phyloP scores from a whole-genome alignment of 2,797 vertebrate species.

The Oreochromis grahami region DNA sequence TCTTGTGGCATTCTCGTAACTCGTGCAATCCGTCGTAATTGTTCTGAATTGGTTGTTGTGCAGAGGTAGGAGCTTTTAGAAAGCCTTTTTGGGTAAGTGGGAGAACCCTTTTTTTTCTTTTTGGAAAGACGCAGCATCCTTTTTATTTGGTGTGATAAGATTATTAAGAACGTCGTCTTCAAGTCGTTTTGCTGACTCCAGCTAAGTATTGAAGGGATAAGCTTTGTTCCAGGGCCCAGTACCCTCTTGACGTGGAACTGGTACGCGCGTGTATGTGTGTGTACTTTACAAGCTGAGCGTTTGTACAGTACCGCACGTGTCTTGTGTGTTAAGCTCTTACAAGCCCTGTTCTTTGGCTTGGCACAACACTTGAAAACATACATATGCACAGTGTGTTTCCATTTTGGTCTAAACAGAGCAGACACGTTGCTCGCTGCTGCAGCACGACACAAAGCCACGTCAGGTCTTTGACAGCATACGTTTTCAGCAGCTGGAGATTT shows the following conservation, averaged over 20 bases:
- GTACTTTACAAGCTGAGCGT: neutral
- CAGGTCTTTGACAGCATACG: constrained; percentile 70
- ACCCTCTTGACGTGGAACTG: constrained; percentile 81
- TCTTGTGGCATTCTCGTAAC: constrained; percentile 90
- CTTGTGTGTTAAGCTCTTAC: constrained; percentile 83
- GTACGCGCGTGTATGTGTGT: constrained; percentile 22
- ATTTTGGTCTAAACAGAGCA: constrained; percentile 87
- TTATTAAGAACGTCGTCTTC: constrained; percentile 89
- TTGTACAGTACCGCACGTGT: constrained; percentile 54
- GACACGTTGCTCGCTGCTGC: constrained; percentile 82
- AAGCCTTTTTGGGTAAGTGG: constrained; percentile 98
- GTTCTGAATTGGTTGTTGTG: constrained; percentile 89
- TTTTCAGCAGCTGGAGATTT: constrained; percentile 57
- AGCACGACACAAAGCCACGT: constrained; percentile 81
- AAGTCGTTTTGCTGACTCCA: constrained; percentile 92
- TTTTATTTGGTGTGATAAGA: constrained; percentile 97
- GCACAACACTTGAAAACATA: constrained; percentile 89
- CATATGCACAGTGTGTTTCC: constrained; percentile 86
- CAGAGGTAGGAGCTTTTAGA: constrained; percentile 99
- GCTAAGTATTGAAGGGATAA: constrained; percentile 88
- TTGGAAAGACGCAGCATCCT: constrained; percentile 88
- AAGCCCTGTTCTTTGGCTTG: constrained; percentile 86
- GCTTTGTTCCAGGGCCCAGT: constrained; percentile 89
- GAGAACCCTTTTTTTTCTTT: constrained; percentile 84
- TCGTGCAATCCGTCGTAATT: constrained; percentile 96